A percentile compares a stretch with the other conserved stretches of the same genome.
These are phyloP conservation scores for Heliconius sara DNA, from an alignment of 2,888 invertebrate genomes.

Conservation along the genomic window DNA sequence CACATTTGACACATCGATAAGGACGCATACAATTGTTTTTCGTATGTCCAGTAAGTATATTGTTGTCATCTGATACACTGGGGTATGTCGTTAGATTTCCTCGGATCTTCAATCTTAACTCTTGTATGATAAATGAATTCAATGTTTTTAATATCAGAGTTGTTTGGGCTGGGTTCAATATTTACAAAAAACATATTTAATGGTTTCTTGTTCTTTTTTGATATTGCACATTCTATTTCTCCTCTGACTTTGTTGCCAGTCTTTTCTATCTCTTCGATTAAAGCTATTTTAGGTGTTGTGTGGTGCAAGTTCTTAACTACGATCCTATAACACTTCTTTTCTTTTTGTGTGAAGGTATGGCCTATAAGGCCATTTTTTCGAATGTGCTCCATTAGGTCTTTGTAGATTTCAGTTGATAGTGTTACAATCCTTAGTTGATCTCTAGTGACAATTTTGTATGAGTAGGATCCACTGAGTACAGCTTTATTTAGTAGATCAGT, in stretches of 20 bases:
- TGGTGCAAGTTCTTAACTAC: neutral
- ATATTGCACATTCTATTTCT: slow-evolving; percentile 7
- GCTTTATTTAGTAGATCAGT: neutral
- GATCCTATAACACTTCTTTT: too few relatives aligned
- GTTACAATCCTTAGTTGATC: too few relatives aligned
- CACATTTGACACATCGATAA: neutral
- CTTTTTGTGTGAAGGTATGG: too few relatives aligned
- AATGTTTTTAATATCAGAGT: neutral
- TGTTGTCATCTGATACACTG: slow-evolving; percentile 15
- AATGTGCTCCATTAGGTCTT: too few relatives aligned
- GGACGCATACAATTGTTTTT: slow-evolving; percentile 11
- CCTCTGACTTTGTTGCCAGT: slow-evolving; percentile 48
- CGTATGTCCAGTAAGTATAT: neutral
- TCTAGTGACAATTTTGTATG: too few relatives aligned
- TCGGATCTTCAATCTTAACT: slow-evolving; percentile 5
- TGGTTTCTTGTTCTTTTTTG: slow-evolving; percentile 4
- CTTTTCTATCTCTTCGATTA: slow-evolving; percentile 43
- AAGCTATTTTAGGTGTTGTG: slow-evolving; percentile 43
- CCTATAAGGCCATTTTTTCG: too few relatives aligned
- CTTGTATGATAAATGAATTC: too few relatives aligned
- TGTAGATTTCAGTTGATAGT: too few relatives aligned
- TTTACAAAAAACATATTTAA: slow-evolving; percentile 23
- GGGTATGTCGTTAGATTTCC: neutral
- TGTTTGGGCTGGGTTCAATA: slow-evolving; percentile 20
- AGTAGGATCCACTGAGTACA: too few relatives aligned